Percentiles rank a stretch among this genome's conserved stretches.
These are phyloP conservation scores for Araneus ventricosus DNA, from an alignment of 1,140 invertebrate species.

Conservation along the genomic window DNA sequence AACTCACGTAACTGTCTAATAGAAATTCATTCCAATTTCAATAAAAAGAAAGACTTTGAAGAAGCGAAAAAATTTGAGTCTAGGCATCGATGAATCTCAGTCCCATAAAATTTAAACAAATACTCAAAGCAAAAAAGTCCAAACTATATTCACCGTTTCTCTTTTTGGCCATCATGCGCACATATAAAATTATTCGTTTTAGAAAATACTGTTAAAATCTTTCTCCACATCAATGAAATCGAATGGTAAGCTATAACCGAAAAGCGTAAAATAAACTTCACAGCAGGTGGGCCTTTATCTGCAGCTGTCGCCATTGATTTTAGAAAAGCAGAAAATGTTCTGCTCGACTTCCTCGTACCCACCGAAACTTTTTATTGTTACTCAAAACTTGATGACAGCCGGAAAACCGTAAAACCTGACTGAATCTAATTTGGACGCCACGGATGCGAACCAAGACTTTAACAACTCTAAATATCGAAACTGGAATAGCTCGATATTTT, in stretches of 20 bases:
- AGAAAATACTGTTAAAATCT: background rate
- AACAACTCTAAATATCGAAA: background rate
- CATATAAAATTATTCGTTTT: slow-evolving; percentile 13
- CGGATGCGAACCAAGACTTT: too few relatives aligned
- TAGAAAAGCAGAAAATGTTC: slow-evolving; percentile 12
- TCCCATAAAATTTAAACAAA: too few relatives aligned
- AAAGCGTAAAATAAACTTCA: slow-evolving; percentile 44
- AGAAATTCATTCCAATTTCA: too few relatives aligned
- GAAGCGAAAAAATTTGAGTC: too few relatives aligned
- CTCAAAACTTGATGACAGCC: slow-evolving; percentile 27
- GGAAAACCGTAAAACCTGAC: slow-evolving; percentile 7
- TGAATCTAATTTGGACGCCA: background rate
- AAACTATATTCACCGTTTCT: too few relatives aligned
- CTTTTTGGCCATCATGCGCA: background rate
- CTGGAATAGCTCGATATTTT: background rate
- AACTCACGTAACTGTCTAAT: too few relatives aligned
- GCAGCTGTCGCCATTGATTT: slow-evolving; percentile 35
- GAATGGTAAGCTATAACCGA: slow-evolving; percentile 6
- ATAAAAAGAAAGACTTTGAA: too few relatives aligned
- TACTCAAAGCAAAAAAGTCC: too few relatives aligned
- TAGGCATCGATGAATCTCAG: too few relatives aligned
- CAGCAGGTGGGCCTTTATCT: slow-evolving; percentile 19
- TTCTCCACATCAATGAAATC: background rate
- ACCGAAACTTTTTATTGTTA: slow-evolving; percentile 27
- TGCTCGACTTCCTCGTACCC: background rate